Percentiles rank a stretch among this genome's conserved stretches.
Conservation (phyloP, 2,888 invertebrate species). For the Spisula solida region DNA sequence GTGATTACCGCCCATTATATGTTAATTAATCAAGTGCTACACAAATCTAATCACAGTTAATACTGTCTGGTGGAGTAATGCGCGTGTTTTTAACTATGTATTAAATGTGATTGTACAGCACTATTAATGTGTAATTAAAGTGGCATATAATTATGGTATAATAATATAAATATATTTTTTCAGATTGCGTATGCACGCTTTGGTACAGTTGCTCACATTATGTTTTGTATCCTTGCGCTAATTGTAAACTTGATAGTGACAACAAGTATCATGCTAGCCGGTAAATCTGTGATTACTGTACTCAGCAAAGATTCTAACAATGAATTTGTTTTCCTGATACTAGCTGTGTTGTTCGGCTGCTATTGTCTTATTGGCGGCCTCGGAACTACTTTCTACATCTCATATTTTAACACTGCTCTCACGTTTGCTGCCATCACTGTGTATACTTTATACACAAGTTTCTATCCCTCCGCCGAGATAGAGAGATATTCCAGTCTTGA, state of each 20-base stretch:
- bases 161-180: neutral
- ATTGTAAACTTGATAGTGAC: slow-evolving; percentile 80
- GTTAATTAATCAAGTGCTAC: too few relatives aligned
- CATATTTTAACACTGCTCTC: slow-evolving; percentile 83
- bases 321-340: slow-evolving; percentile 76
- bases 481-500: slow-evolving; percentile 64
- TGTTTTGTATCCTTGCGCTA: slow-evolving; percentile 81
- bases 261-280: slow-evolving; percentile 78
- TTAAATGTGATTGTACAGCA: too few relatives aligned
- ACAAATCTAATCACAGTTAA: too few relatives aligned
- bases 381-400: slow-evolving; percentile 85
- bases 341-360: slow-evolving; percentile 79
- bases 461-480: slow-evolving; percentile 62
- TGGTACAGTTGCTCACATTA: slow-evolving; percentile 78
- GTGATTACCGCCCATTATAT: too few relatives aligned
- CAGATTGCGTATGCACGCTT: slow-evolving; percentile 81
- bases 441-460: slow-evolving; percentile 76
- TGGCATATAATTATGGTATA: too few relatives aligned
- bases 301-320: slow-evolving; percentile 80
- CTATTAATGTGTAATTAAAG: too few relatives aligned
- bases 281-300: slow-evolving; percentile 76
- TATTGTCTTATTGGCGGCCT: slow-evolving; percentile 82
- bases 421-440: slow-evolving; percentile 79
- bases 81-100: too few relatives aligned
- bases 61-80: too few relatives aligned